phyloP scores from a whole-genome alignment of 2,888 invertebrate genomes.

The Papilio gigon region DNA sequence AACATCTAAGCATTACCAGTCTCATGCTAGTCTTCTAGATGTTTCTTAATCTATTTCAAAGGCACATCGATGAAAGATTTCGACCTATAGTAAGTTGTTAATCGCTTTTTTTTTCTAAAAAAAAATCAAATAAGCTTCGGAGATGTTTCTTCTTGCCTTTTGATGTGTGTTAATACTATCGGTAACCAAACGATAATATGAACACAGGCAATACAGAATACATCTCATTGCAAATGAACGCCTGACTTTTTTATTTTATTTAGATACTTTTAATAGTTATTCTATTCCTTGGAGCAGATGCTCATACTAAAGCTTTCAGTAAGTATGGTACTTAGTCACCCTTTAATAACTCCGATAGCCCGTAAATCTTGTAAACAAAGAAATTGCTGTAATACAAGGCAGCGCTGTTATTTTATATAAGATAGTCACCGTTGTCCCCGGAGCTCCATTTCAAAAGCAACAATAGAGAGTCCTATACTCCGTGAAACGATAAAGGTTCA shows the following conservation, averaged over 20 bases:
- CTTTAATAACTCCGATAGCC: no score
- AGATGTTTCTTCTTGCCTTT: conserved; percentile 2
- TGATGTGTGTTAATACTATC: neutral
- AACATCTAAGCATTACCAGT: neutral
- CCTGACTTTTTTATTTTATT: neutral
- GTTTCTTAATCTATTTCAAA: neutral
- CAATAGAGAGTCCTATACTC: no score
- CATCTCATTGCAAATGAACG: neutral
- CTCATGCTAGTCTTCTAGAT: neutral
- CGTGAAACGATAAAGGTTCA: no score
- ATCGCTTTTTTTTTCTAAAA: neutral
- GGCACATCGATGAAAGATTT: neutral
- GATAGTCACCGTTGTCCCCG: no score
- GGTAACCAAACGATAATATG: conserved; percentile 16
- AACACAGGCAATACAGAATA: neutral
- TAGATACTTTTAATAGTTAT: neutral
- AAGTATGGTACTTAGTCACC: no score
- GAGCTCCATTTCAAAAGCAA: no score
- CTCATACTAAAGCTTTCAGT: neutral
- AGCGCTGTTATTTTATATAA: no score
- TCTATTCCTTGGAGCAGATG: neutral
- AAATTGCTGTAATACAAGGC: no score
- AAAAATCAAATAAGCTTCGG: conserved; percentile 9
- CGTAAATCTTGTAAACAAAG: no score
- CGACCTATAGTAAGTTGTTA: neutral